These are phyloP conservation scores for Spilogale gracilis DNA, from an alignment of 2,113 vertebrate genomes.

Conservation along the genomic window DNA sequence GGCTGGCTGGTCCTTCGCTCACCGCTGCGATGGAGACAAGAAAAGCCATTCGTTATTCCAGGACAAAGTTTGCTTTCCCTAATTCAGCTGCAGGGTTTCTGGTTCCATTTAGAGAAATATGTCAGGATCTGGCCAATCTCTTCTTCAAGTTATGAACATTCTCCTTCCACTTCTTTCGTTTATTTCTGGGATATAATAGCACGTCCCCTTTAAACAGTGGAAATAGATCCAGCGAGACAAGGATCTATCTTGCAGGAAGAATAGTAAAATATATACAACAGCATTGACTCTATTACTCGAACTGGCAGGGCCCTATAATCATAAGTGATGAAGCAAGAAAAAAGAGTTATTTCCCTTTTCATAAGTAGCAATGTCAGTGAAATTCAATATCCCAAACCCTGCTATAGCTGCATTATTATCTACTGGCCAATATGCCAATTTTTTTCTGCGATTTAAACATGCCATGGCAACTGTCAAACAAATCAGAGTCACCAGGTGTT, in stretches of 20 bases:
- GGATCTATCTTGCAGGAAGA: not conserved
- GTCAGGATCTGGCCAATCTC: not conserved
- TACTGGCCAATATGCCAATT: slow-evolving; percentile 74
- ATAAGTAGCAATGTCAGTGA: slow-evolving; percentile 71
- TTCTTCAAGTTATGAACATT: not conserved
- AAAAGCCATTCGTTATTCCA: not conserved
- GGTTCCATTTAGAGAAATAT: not conserved
- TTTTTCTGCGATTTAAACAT: slow-evolving; percentile 69
- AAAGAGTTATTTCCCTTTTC: slow-evolving; percentile 79
- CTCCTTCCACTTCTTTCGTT: not conserved
- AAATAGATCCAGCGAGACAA: not conserved
- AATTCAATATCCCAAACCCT: slow-evolving; percentile 61
- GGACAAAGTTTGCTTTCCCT: not conserved
- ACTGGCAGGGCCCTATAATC: slow-evolving; percentile 52
- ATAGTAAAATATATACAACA: slow-evolving; percentile 15
- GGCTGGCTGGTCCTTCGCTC: slow-evolving; percentile 84
- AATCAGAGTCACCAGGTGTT: slow-evolving; percentile 36
- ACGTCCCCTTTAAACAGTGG: not conserved
- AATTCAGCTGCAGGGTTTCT: not conserved
- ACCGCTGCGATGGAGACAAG: slow-evolving; percentile 81
- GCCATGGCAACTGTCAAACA: slow-evolving; percentile 68
- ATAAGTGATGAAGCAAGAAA: slow-evolving; percentile 62
- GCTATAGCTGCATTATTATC: slow-evolving; percentile 73
- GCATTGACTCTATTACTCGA: slow-evolving; percentile 22
- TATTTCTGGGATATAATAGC: not conserved